A percentile compares a stretch with the other conserved stretches of the same genome.
Conservation (phyloP, 2,113 vertebrate genomes). For the Butorides virescens region DNA sequence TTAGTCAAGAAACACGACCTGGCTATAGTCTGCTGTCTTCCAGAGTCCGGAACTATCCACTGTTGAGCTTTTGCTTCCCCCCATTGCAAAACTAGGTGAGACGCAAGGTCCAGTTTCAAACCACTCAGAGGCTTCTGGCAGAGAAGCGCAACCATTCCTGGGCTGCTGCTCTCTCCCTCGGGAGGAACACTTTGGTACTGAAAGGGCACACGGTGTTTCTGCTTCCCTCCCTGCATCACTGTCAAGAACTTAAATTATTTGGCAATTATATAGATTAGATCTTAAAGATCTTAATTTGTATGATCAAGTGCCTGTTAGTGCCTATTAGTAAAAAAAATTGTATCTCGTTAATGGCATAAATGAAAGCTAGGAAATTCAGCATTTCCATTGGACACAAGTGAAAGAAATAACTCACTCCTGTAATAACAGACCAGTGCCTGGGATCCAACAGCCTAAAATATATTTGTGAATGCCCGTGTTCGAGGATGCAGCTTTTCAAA, state of each 20-base stretch:
- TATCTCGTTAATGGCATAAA: neutral
- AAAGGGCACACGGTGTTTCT: neutral
- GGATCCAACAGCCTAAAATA: neutral
- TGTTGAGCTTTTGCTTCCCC: neutral
- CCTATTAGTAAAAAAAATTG: neutral
- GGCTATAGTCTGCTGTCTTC: neutral
- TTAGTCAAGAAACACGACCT: neutral
- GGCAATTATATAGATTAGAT: neutral
- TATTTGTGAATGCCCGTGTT: neutral
- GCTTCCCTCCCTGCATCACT: neutral
- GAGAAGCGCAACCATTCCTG: neutral
- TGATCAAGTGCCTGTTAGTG: neutral
- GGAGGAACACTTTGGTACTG: neutral
- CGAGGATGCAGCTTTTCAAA: neutral
- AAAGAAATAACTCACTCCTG: neutral
- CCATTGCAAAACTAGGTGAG: neutral
- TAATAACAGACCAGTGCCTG: neutral
- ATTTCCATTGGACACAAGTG: neutral
- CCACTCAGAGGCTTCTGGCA: neutral
- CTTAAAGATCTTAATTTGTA: neutral
- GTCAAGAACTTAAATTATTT: neutral
- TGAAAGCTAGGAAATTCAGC: neutral
- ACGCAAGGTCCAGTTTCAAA: neutral
- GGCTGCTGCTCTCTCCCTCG: neutral
- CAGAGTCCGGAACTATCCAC: neutral